Percentiles rank a stretch among this genome's conserved stretches.
These are phyloP conservation scores for Heliothis virescens DNA, from an alignment of 1,140 invertebrate genomes.

Conservation along the genomic window DNA sequence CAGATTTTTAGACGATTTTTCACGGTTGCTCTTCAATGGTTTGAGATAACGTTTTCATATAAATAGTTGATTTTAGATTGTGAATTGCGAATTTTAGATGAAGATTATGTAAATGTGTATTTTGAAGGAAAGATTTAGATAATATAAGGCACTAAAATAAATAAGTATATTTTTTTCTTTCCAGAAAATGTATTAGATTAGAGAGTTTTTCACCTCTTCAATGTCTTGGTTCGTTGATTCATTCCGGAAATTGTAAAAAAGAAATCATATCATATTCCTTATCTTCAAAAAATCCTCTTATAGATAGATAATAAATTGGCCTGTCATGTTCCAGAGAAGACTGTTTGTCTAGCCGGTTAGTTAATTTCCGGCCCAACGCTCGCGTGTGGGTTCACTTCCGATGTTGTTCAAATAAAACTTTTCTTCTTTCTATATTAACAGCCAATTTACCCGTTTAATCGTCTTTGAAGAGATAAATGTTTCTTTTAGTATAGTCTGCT, in stretches of 20 bases:
- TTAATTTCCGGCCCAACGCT: conserved; percentile 8
- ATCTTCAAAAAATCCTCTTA: not conserved
- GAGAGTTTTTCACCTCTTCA: no score
- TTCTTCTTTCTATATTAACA: not conserved
- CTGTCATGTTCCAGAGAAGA: not conserved
- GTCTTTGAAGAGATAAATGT: not conserved
- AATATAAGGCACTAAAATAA: no score
- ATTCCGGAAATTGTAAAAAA: not conserved
- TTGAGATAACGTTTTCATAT: no score
- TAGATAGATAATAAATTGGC: not conserved
- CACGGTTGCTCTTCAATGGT: no score
- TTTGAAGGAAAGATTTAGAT: no score
- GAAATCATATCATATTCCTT: not conserved
- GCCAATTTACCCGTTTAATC: not conserved
- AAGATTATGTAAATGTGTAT: no score
- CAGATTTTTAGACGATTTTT: no score
- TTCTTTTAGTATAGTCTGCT: not conserved
- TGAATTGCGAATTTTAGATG: no score
- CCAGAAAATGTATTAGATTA: no score
- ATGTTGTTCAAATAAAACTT: not conserved
- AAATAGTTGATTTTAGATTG: no score
- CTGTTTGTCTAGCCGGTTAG: not conserved
- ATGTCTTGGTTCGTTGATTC: not conserved
- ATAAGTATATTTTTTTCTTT: no score
- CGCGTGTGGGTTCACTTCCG: not conserved